Conservation (phyloP, 2,888 invertebrate genomes). For the Apotomis capreana region DNA sequence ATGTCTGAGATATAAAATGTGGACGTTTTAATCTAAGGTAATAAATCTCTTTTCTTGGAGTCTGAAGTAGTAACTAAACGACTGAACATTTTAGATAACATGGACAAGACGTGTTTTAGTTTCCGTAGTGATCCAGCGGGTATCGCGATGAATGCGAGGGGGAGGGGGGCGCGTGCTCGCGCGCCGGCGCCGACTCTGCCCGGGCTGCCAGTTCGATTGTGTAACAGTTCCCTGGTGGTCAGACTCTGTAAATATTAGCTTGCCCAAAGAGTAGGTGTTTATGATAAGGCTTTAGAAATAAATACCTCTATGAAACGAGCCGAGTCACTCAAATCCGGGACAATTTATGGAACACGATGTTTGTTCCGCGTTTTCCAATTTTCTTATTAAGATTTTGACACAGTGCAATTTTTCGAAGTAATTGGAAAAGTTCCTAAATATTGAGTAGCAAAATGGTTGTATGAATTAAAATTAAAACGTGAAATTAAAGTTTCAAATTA, state of each 20-base stretch:
- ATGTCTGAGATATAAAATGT: constrained; percentile 31
- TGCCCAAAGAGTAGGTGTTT: constrained; percentile 32
- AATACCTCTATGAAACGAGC: constrained; percentile 29
- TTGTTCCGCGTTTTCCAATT: constrained; percentile 30
- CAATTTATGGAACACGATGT: constrained; percentile 24
- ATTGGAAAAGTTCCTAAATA: constrained; percentile 47
- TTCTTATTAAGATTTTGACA: constrained; percentile 37
- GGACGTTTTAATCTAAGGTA: constrained; percentile 41
- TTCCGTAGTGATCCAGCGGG: constrained; percentile 27
- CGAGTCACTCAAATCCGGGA: constrained; percentile 25
- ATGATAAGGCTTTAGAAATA: constrained; percentile 40
- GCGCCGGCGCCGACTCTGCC: neutral
- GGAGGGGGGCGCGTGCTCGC: neutral
- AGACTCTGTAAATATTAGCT: constrained; percentile 41
- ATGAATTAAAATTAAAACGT: constrained; percentile 36
- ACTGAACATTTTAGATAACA: constrained; percentile 56
- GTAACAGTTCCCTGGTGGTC: constrained; percentile 34
- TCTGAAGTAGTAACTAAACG: constrained; percentile 59
- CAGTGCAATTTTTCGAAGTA: constrained; percentile 40
- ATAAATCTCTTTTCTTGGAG: constrained; percentile 52
- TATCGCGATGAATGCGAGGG: constrained; percentile 15
- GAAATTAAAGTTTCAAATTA: constrained; percentile 67
- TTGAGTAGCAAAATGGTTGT: constrained; percentile 39
- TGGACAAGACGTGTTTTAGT: constrained; percentile 43
- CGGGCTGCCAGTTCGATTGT: constrained; percentile 35